Percentiles rank a stretch among this genome's conserved stretches.
Evolutionary conservation across 2,113 vertebrate genomes (phyloP).

Genomic region (Chaenocephalus aceratus): DNA sequence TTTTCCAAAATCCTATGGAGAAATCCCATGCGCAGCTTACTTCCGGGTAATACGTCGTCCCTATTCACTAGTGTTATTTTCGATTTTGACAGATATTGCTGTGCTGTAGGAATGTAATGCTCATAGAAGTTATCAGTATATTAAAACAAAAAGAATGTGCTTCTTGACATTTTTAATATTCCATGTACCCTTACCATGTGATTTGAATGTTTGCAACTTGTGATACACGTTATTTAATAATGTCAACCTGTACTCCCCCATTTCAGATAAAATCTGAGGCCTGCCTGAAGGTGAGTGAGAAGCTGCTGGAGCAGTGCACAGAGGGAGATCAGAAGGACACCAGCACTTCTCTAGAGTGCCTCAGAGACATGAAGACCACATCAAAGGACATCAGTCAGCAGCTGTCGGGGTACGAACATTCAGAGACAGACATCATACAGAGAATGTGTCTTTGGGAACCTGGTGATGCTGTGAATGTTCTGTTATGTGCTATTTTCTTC

Average conservation of each 20-base stretch:
- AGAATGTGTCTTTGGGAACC: no score
- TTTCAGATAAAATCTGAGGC: slow-evolving; percentile 74
- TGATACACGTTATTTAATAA: not conserved
- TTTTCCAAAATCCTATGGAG: no score
- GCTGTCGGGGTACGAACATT: slow-evolving; percentile 68
- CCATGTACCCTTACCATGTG: not conserved
- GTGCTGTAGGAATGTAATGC: no score
- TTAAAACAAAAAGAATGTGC: not conserved
- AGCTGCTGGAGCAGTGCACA: slow-evolving; percentile 69
- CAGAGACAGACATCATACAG: no score
- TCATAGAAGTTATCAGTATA: not conserved
- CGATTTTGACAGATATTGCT: no score
- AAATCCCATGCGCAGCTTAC: no score
- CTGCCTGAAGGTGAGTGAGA: slow-evolving; percentile 76
- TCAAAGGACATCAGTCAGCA: slow-evolving; percentile 75
- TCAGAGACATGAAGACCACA: slow-evolving; percentile 70
- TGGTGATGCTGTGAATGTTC: no score
- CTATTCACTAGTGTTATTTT: no score
- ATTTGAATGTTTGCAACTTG: not conserved
- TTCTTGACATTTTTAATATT: not conserved
- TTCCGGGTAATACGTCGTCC: no score
- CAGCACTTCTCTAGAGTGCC: slow-evolving; percentile 61
- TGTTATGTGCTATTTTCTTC: no score
- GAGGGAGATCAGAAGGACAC: slow-evolving; percentile 60
- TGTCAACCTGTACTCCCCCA: not conserved